phyloP scores from a whole-genome alignment of 2,113 vertebrate species.

The Dendropsophus ebraccatus region DNA sequence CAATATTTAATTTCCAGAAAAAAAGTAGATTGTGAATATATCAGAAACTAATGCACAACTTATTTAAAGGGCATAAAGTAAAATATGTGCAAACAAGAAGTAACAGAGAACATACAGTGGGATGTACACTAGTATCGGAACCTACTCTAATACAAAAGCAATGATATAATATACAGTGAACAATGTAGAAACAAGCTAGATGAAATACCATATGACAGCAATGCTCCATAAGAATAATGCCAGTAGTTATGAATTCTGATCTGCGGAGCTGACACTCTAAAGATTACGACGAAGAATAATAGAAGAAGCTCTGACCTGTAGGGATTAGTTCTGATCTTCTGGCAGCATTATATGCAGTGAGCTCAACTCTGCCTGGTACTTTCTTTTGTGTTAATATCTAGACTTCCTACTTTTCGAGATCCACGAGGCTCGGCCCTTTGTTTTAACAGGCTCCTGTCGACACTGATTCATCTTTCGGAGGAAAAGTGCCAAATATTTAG shows the following conservation, averaged over 20 bases:
- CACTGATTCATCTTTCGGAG: slow-evolving; percentile 13
- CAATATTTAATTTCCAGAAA: not conserved
- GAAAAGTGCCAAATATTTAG: slow-evolving; percentile 10
- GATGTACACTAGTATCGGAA: not conserved
- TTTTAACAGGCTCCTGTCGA: slow-evolving; percentile 1
- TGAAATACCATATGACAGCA: not conserved
- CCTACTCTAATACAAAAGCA: too few species aligned
- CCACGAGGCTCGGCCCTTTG: slow-evolving; percentile 15
- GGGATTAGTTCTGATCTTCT: not conserved
- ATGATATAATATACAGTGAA: not conserved
- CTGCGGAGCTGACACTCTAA: not conserved
- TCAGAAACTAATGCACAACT: not conserved
- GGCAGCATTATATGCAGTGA: not conserved
- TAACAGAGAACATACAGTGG: not conserved
- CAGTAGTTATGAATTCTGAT: not conserved
- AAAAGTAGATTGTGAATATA: not conserved
- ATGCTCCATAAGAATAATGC: not conserved
- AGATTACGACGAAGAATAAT: not conserved
- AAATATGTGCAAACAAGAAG: not conserved
- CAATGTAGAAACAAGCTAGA: not conserved
- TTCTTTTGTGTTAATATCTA: not conserved
- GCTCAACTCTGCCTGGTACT: not conserved
- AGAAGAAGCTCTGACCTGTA: not conserved
- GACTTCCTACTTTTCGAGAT: slow-evolving; percentile 16
- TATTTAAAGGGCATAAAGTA: not conserved